Base-by-base conservation (phyloP, 1,140 invertebrate genomes). In the Bombus sibiricus region DNA sequence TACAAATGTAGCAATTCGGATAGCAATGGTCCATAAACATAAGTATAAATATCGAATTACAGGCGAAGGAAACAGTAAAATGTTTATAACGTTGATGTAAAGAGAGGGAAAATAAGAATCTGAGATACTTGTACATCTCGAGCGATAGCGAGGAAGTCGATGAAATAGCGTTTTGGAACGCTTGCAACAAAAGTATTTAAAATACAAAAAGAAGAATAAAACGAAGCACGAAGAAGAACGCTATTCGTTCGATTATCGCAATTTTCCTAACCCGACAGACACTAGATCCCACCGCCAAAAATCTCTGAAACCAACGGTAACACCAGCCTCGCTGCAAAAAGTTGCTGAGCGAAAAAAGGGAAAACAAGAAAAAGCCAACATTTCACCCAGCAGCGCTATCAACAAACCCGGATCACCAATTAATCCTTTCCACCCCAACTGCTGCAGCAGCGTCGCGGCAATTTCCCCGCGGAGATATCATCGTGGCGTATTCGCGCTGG, bases 321-420 rank as follows among this genome's bases (percentile, higher is more conserved):
- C 59, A 53, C 69, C 37, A 66, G 18, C 37, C 69, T 1, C 69
- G 4, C 28, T 41, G 25, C 69, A 47, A 72, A 73, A 73, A 34
- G 32, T 69, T 32, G n/a, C 71, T 13, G 34, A 15, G 41, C 25
- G 8, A 15, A n/a, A 47, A 69, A 47, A 37, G 25, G 43, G 34
- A 59, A 53, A 80, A 69, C 41, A 47, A 79, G 64, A 79, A 79
- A 47, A 47, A 79, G 62, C 41, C 57, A 66, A 41, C 57, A 64
- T 78, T 47, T 34, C 39, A 47, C 18, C 64, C 25, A 34, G 64
- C 41, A 28, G 43, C 64, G 43, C 64, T 80, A 83, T 78, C 74
- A 83, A 78, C 74, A 78, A 83, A 83, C 75, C 47, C 74, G 47
- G 74, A 83, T 83, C 81, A 83, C 64, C 74, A 83, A 83, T 83